Evolutionary conservation across 2,888 invertebrate species (phyloP).

Genomic region (Phyto melanocephala): DNA sequence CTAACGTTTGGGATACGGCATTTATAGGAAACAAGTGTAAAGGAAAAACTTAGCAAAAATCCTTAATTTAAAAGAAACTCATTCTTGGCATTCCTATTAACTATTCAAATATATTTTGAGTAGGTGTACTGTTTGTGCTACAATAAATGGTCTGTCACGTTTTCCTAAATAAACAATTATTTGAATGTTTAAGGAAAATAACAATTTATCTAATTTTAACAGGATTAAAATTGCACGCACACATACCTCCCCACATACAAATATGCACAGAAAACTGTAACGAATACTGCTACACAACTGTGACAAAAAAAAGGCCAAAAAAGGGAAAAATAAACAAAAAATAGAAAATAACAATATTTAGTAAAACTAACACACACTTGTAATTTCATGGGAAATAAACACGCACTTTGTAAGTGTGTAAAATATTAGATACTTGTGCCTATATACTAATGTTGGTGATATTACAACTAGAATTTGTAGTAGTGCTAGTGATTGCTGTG

Average conservation of each 20-base stretch:
- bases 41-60: neutral
- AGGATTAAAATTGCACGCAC: conserved; percentile 68
- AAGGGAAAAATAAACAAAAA: neutral
- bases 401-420: conserved; percentile 26
- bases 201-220: conserved; percentile 73
- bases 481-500: conserved; percentile 25
- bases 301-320: neutral
- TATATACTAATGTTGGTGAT: too few relatives aligned
- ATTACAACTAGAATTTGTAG: neutral
- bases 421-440: neutral
- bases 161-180: conserved; percentile 62
- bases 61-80: conserved; percentile 25
- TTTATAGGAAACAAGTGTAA: neutral
- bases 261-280: conserved; percentile 21
- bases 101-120: neutral
- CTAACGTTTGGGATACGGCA: neutral
- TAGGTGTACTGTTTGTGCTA: neutral
- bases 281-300: conserved; percentile 19
- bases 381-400: conserved; percentile 15
- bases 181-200: conserved; percentile 62
- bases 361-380: neutral
- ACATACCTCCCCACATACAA: neutral
- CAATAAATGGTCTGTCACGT: conserved; percentile 58
- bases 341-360: neutral
- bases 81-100: neutral